Evolutionary conservation across 2,888 invertebrate species (phyloP).

Genomic region (Drosophila neonasuta): DNA sequence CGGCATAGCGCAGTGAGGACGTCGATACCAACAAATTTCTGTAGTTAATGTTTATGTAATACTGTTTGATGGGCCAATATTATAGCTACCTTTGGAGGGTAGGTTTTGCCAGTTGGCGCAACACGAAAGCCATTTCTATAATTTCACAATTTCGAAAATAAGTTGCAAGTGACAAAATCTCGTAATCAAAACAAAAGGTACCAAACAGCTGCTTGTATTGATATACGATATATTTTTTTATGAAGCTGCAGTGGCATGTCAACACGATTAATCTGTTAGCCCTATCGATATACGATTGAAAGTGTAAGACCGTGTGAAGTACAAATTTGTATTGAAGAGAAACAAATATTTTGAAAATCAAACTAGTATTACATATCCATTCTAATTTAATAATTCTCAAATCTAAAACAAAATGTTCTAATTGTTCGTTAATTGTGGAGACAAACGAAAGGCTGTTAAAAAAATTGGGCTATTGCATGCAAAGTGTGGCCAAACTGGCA

Average conservation of each 20-base stretch:
- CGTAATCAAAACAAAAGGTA: slow-evolving; percentile 66
- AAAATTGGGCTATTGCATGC: neutral
- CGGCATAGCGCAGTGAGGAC: slow-evolving; percentile 30
- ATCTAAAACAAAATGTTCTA: neutral
- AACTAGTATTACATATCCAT: neutral
- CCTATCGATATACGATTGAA: neutral
- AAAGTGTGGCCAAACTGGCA: neutral
- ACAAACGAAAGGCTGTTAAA: neutral
- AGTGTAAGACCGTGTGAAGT: neutral
- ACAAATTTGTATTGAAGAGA: no score
- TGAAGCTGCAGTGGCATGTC: neutral
- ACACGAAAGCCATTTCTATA: slow-evolving; percentile 50
- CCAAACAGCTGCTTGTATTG: slow-evolving; percentile 51
- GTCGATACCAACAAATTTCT: slow-evolving; percentile 41
- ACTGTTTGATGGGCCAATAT: neutral
- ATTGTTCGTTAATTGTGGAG: neutral
- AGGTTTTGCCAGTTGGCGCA: slow-evolving; percentile 53
- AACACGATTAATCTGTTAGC: slow-evolving; percentile 6
- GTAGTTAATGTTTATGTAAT: neutral
- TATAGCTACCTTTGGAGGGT: slow-evolving; percentile 46
- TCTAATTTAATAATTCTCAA: neutral
- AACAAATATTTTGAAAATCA: neutral
- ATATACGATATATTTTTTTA: slow-evolving; percentile 12
- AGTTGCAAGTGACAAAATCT: slow-evolving; percentile 47
- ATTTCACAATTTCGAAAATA: slow-evolving; percentile 10